Evolutionary conservation across 2,888 invertebrate species (phyloP).

Genomic region (Cryptus viduatorius): DNA sequence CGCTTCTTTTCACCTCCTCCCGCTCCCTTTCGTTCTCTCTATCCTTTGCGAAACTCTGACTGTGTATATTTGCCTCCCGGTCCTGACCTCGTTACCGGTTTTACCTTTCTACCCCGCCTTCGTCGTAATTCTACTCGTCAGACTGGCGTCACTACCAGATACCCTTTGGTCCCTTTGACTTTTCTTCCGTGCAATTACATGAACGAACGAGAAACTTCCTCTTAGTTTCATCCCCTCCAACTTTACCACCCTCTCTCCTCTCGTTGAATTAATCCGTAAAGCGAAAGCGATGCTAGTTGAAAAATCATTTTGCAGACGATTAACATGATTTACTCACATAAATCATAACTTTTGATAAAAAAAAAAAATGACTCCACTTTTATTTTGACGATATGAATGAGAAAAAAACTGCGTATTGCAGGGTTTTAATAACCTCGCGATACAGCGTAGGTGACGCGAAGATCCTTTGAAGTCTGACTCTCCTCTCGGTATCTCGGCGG

Average conservation of each 20-base stretch:
- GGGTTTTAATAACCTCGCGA: background rate
- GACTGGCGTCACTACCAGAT: constrained; percentile 36
- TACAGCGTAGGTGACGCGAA: constrained; percentile 59
- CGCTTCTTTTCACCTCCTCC: constrained; percentile 8
- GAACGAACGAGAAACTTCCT: constrained; percentile 28
- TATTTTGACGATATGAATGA: too few species aligned
- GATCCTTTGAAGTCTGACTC: constrained; percentile 79
- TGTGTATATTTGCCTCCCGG: constrained; percentile 34
- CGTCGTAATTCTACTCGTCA: constrained; percentile 46
- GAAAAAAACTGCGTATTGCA: background rate
- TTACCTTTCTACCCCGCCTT: constrained; percentile 50
- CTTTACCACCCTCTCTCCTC: background rate
- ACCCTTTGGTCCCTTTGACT: constrained; percentile 63
- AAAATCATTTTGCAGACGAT: background rate
- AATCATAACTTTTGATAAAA: background rate
- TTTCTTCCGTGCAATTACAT: constrained; percentile 73
- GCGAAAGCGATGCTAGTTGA: background rate
- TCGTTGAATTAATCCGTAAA: background rate
- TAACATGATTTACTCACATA: background rate
- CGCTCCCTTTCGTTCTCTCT: constrained; percentile 36
- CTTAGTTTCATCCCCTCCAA: background rate
- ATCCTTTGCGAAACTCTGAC: too few species aligned
- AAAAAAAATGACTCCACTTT: background rate
- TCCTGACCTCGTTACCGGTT: constrained; percentile 76
- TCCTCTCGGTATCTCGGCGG: constrained; percentile 51